Percentiles rank a stretch among this genome's conserved stretches.
phyloP scores from a whole-genome alignment of 2,113 vertebrate genomes.

The Lophotis ruficrista region DNA sequence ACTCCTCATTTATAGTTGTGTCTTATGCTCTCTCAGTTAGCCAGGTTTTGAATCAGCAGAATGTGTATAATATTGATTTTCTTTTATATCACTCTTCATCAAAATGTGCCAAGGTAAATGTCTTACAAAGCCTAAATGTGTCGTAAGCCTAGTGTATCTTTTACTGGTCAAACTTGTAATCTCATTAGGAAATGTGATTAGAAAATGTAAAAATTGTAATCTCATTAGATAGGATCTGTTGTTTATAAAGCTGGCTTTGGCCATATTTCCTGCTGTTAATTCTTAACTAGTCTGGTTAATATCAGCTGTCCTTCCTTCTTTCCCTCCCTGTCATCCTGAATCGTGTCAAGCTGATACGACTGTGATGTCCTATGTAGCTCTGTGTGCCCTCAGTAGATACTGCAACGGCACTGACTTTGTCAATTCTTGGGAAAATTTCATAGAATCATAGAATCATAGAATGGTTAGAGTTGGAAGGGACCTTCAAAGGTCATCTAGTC shows the following conservation, averaged over 20 bases:
- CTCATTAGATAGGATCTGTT: slow-evolving; percentile 38
- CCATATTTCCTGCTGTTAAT: slow-evolving; percentile 41
- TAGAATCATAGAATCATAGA: too few species aligned
- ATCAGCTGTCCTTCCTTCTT: slow-evolving; percentile 7
- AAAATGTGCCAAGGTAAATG: background rate
- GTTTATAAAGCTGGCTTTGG: slow-evolving; percentile 17
- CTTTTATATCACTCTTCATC: background rate
- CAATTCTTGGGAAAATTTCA: background rate
- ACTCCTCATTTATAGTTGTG: background rate
- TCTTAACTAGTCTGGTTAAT: slow-evolving; percentile 38
- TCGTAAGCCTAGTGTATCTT: background rate
- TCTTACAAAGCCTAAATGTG: background rate
- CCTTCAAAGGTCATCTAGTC: too few species aligned
- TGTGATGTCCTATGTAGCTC: background rate
- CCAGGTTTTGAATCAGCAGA: background rate
- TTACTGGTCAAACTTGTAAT: slow-evolving; percentile 3
- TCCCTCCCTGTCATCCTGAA: background rate
- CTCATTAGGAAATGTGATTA: slow-evolving; percentile 48
- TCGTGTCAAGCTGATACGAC: background rate
- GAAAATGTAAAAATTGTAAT: slow-evolving; percentile 48
- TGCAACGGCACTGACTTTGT: background rate
- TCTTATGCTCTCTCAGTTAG: background rate
- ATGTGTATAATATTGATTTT: background rate
- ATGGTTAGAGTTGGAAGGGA: too few species aligned
- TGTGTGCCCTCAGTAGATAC: background rate